Conservation (phyloP, 1,140 invertebrate genomes). For the Gonioctena quinquepunctata region DNA sequence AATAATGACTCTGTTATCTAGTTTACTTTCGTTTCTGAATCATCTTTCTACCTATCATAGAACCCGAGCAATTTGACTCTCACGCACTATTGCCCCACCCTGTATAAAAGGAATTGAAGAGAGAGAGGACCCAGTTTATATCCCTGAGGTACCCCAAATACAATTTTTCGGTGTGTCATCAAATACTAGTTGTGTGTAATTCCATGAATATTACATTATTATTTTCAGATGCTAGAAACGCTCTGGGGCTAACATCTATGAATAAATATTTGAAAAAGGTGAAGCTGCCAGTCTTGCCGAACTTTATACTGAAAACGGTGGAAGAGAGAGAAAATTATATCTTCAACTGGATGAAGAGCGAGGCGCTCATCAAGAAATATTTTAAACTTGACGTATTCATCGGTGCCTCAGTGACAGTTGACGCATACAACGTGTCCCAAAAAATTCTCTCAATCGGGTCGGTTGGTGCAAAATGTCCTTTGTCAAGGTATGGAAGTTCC, state of each 20-base stretch:
- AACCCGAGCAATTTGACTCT: too few relatives aligned
- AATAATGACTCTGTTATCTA: too few relatives aligned
- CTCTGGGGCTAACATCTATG: conserved; percentile 63
- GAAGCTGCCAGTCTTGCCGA: conserved; percentile 63
- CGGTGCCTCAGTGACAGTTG: conserved; percentile 67
- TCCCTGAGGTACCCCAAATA: too few relatives aligned
- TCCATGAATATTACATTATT: too few relatives aligned
- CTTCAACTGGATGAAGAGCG: conserved; percentile 66
- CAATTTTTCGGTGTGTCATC: too few relatives aligned
- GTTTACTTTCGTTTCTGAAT: too few relatives aligned
- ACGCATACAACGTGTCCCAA: conserved; percentile 66
- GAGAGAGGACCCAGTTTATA: too few relatives aligned
- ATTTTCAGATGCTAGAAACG: conserved; percentile 61
- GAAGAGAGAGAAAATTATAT: conserved; percentile 51
- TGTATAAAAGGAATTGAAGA: too few relatives aligned
- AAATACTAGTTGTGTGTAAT: too few relatives aligned
- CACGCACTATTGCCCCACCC: too few relatives aligned
- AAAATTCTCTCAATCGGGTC: conserved; percentile 68
- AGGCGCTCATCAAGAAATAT: conserved; percentile 65
- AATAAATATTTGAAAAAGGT: conserved; percentile 62
- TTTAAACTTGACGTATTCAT: conserved; percentile 70
- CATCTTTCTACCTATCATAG: too few relatives aligned
- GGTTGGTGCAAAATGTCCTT: conserved; percentile 22
- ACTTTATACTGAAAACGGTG: conserved; percentile 60
- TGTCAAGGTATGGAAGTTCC: conserved; percentile 36